These are phyloP conservation scores for Brachypteracias leptosomus DNA, from an alignment of 2,113 vertebrate species.

Conservation along the genomic window DNA sequence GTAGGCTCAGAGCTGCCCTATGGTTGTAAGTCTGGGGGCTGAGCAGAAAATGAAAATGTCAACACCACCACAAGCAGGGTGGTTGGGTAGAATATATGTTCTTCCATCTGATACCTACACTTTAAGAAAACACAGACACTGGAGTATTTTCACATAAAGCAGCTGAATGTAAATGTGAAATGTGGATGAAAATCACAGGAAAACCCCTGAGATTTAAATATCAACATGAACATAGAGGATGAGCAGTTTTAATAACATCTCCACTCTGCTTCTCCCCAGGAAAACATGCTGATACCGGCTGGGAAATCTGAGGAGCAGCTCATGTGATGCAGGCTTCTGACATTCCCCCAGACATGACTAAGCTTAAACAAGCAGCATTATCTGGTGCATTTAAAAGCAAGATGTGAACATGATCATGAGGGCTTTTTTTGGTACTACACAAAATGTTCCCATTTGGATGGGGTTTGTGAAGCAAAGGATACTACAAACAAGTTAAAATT, in stretches of 20 bases:
- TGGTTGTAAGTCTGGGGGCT: background rate
- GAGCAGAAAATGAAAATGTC: background rate
- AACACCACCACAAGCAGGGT: background rate
- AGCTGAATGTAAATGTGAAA: background rate
- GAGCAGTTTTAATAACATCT: background rate
- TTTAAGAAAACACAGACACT: background rate
- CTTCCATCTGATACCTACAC: background rate
- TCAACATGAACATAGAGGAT: background rate
- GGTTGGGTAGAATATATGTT: background rate
- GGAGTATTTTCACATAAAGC: background rate
- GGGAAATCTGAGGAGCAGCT: constrained; percentile 57
- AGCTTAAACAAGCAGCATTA: constrained; percentile 62
- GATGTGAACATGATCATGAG: background rate
- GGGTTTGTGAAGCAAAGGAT: background rate
- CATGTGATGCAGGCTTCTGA: constrained; percentile 53
- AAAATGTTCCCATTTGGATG: background rate
- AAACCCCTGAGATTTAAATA: background rate
- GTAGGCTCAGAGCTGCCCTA: background rate
- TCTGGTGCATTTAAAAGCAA: constrained; percentile 33
- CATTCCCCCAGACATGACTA: constrained; percentile 46
- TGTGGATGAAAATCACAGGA: background rate
- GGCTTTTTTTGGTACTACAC: background rate
- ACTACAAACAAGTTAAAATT: background rate
- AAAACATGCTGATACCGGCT: constrained; percentile 16
- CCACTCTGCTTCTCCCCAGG: background rate